Base-by-base conservation (phyloP, 2,888 invertebrate genomes). In the Drosophila kuntzei region DNA sequence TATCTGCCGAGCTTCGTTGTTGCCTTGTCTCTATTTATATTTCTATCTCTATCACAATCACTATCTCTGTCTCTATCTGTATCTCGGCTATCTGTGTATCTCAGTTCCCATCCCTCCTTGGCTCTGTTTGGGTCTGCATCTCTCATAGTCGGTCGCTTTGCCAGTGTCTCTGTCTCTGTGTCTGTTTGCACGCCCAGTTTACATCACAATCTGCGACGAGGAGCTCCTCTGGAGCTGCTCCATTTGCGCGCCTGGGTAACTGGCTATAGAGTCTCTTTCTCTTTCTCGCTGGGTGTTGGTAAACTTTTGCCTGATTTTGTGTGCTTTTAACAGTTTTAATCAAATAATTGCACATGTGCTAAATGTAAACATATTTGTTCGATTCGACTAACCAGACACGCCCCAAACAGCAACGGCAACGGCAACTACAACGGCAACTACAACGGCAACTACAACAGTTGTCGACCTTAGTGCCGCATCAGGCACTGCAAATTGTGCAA, bases 321-420 rank as follows among this genome's bases (percentile, higher is more conserved):
- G 90, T 89, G 83, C 84, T 89, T 89, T 90, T 90, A 89, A 88
- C 90, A 90, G 90, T 91, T 91, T 86, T 90, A 91, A 90, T 90
- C 90, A 90, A 90, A 90, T 90, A 90, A 90, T 91, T 90, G 90
- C 90, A 89, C 90, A 90, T 90, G 91, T 91, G 91, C 89, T 91
- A 89, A 90, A 82, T 87, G 90, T 87, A 90, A 91, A 91, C 90
- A 91, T 90, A 90, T 90, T 90, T 89, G 89, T 90, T 91, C 91
- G 87, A 90, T 90, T 89, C 83, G 82, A 89, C 90, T 89, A 90
- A 86, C 87, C 90, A 85, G 88, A 73, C 80, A 76, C 80, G 74
- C 72, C 79, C 77, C 71, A 54, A 63, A 69, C 53, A 78, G 47
- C 54, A 59, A 69, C 72, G 66, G 55, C 63, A 57, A 59, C 59